Conservation (phyloP, 2,797 vertebrate genomes). For the Cirrhinus mrigala region DNA sequence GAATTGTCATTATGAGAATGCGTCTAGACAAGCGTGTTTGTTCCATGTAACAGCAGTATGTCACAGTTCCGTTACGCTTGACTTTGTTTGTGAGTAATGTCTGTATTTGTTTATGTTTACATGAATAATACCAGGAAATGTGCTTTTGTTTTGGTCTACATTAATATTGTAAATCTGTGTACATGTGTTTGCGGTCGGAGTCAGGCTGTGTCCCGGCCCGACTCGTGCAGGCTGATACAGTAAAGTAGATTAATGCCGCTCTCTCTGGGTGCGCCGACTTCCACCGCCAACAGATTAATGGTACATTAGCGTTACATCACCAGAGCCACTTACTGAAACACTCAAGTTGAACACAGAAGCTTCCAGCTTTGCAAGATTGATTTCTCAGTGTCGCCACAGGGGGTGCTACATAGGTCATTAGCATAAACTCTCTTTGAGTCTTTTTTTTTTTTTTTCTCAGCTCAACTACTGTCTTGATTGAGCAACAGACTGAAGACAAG, state of each 20-base stretch:
- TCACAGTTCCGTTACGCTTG: background rate
- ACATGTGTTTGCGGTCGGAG: slow-evolving; percentile 44
- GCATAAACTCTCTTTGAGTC: background rate
- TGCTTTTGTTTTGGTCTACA: slow-evolving; percentile 35
- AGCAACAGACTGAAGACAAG: background rate
- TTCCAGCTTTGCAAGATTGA: background rate
- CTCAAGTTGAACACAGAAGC: slow-evolving; percentile 6
- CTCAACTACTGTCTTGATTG: background rate
- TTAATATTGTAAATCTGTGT: slow-evolving; percentile 35
- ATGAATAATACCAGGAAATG: background rate
- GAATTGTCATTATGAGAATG: background rate
- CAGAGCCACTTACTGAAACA: slow-evolving; percentile 22
- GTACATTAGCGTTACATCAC: slow-evolving; percentile 41
- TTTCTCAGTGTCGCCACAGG: background rate
- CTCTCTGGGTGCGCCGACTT: slow-evolving; percentile 57
- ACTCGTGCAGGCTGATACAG: slow-evolving; percentile 77
- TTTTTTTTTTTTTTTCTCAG: background rate
- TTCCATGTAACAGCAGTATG: background rate
- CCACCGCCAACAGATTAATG: slow-evolving; percentile 55
- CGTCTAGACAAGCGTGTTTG: background rate
- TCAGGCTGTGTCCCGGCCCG: slow-evolving; percentile 71
- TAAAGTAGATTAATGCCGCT: slow-evolving; percentile 79
- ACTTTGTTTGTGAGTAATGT: background rate
- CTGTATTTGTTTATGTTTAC: slow-evolving; percentile 12
- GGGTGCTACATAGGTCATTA: background rate